Percentiles rank a stretch among this genome's conserved stretches.
These are phyloP conservation scores for Rhodeus uyekii DNA, from an alignment of 2,797 vertebrate genomes.

Conservation along the genomic window DNA sequence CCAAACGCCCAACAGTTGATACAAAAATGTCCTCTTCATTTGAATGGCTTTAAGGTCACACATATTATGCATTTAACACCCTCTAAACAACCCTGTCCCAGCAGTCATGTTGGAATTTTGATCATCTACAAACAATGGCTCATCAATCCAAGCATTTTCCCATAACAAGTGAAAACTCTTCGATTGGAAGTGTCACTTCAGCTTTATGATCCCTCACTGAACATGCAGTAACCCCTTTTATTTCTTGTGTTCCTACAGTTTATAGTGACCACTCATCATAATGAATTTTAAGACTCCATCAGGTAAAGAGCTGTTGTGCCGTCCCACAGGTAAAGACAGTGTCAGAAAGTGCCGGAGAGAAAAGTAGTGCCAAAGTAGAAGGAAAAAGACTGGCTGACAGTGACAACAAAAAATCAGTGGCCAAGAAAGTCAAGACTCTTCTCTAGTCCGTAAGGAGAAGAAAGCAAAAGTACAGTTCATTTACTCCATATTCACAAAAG, in stretches of 20 bases:
- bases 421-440: slow-evolving; percentile 82
- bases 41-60: not conserved
- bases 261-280: slow-evolving; percentile 17
- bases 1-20: not conserved
- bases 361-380: slow-evolving; percentile 61
- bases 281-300: not conserved
- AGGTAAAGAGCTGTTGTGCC: slow-evolving; percentile 64
- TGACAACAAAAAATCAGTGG: slow-evolving; percentile 62
- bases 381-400: slow-evolving; percentile 65
- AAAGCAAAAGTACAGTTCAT: slow-evolving; percentile 72
- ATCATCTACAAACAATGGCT: not conserved
- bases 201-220: not conserved
- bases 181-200: not conserved
- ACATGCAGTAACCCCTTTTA: slow-evolving; percentile 24
- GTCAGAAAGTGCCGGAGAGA: slow-evolving; percentile 58
- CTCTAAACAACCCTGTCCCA: not conserved
- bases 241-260: slow-evolving; percentile 34
- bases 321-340: slow-evolving; percentile 75
- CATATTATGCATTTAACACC: not conserved
- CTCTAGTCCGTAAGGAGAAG: slow-evolving; percentile 66
- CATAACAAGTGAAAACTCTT: not conserved
- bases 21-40: not conserved
- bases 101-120: not conserved
- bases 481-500: slow-evolving; percentile 56
- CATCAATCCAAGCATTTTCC: not conserved